phyloP scores from a whole-genome alignment of 1,140 invertebrate species.

The Bombus confusus region DNA sequence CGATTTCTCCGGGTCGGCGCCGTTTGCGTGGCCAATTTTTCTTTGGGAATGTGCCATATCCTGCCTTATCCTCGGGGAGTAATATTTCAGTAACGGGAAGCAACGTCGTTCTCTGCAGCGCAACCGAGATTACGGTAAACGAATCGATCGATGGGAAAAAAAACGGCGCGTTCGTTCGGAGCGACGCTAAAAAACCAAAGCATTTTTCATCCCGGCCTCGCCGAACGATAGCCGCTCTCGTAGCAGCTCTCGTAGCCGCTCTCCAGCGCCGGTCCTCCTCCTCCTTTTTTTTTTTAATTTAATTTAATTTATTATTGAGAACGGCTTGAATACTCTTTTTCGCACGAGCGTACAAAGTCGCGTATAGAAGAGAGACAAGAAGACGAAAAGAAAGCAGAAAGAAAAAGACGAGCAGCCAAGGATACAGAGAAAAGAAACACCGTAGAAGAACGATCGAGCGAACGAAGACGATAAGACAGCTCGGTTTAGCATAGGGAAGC shows the following conservation, averaged over 20 bases:
- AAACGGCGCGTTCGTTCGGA: neutral
- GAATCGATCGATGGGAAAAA: constrained; percentile 23
- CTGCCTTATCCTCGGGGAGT: neutral
- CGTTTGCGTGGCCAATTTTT: constrained; percentile 9
- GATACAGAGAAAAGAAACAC: too few species aligned
- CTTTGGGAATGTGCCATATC: neutral
- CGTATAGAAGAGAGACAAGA: too few species aligned
- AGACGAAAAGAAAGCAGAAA: rapidly evolving
- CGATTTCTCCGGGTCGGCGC: neutral
- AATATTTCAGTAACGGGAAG: constrained; percentile 17
- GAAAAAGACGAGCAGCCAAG: too few species aligned
- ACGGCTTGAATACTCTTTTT: too few species aligned
- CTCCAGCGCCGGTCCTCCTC: neutral
- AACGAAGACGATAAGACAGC: too few species aligned
- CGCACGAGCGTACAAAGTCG: too few species aligned
- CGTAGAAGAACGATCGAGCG: too few species aligned
- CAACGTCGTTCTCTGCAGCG: neutral
- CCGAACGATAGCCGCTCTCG: neutral
- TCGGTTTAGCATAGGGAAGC: too few species aligned
- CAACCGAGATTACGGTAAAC: constrained; percentile 27
- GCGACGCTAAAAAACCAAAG: neutral
- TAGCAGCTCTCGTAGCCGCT: neutral
- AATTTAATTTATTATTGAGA: neutral
- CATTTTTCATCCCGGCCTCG: neutral
- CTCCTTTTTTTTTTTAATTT: neutral